Conservation (phyloP, 2,113 vertebrate species). For the Calcarius ornatus region DNA sequence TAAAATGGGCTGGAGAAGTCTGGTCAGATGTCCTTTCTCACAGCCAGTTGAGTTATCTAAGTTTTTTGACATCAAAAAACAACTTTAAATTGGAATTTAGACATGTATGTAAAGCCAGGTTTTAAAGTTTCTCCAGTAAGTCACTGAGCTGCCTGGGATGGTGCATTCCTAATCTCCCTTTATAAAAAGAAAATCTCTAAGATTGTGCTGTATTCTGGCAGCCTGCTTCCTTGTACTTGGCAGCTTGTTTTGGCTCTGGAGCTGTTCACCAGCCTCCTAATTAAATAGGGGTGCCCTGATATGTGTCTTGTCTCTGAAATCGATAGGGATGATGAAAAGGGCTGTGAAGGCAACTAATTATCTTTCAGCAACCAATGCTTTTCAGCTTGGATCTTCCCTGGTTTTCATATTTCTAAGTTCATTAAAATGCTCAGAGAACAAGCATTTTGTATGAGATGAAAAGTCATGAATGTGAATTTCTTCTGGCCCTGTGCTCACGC, state of each 20-base stretch:
- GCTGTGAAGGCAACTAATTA: constrained; percentile 35
- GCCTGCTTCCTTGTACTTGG: constrained; percentile 47
- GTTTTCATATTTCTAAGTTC: constrained; percentile 9
- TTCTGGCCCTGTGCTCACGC: not conserved
- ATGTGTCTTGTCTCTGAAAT: constrained; percentile 1
- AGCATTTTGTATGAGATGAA: not conserved
- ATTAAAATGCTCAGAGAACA: constrained; percentile 6
- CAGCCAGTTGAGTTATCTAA: not conserved
- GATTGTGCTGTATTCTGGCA: not conserved
- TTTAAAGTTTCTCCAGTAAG: not conserved
- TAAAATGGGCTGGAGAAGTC: not conserved
- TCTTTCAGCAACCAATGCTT: constrained; percentile 31
- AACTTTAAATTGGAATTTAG: not conserved
- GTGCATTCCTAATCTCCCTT: not conserved
- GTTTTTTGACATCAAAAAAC: not conserved
- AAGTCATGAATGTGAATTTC: not conserved
- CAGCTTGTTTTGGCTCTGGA: constrained; percentile 48
- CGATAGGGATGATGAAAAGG: not conserved
- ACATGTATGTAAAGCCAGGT: not conserved
- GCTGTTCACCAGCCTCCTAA: constrained; percentile 29
- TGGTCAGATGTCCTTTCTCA: not conserved
- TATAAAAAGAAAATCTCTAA: not conserved
- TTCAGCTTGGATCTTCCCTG: not conserved
- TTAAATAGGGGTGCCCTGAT: constrained; percentile 18
- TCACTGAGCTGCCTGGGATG: not conserved